phyloP scores from a whole-genome alignment of 2,113 vertebrate species.

The Psephotus haematonotus region DNA sequence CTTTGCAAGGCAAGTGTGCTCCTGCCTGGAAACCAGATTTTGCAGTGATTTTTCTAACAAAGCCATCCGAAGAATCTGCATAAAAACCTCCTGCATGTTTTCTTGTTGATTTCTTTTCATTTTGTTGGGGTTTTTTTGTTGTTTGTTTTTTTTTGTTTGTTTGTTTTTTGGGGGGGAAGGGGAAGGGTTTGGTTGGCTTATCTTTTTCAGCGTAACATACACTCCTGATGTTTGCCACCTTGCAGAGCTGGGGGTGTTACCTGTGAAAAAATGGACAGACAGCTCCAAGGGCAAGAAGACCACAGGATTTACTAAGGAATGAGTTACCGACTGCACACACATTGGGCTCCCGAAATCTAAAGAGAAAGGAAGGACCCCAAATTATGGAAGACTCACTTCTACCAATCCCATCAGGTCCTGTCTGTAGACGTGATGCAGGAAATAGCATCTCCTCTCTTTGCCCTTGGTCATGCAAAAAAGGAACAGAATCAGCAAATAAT shows the following conservation, averaged over 20 bases:
- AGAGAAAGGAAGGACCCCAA: not conserved
- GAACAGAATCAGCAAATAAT: not conserved
- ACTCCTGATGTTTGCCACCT: not conserved
- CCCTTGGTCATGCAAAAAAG: not conserved
- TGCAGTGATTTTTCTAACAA: not conserved
- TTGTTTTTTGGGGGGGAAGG: too few species aligned
- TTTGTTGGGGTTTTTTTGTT: not conserved
- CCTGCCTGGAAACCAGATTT: not conserved
- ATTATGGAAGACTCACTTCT: not conserved
- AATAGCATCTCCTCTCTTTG: not conserved
- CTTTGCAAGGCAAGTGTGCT: not conserved
- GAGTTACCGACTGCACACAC: not conserved
- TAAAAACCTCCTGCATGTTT: not conserved
- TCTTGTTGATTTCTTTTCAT: not conserved
- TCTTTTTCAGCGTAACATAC: not conserved
- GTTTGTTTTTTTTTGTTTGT: too few species aligned
- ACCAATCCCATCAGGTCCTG: not conserved
- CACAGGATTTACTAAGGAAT: not conserved
- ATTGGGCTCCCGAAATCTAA: not conserved
- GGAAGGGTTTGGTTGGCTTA: not conserved
- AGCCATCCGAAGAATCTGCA: not conserved
- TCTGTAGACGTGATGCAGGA: accelerated
- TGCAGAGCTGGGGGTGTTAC: not conserved
- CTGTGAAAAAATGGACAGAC: not conserved
- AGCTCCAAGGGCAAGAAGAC: not conserved